A percentile compares a stretch with the other conserved stretches of the same genome.
These are phyloP conservation scores for Ischnura elegans DNA, from an alignment of 2,888 invertebrate species.

Conservation along the genomic window DNA sequence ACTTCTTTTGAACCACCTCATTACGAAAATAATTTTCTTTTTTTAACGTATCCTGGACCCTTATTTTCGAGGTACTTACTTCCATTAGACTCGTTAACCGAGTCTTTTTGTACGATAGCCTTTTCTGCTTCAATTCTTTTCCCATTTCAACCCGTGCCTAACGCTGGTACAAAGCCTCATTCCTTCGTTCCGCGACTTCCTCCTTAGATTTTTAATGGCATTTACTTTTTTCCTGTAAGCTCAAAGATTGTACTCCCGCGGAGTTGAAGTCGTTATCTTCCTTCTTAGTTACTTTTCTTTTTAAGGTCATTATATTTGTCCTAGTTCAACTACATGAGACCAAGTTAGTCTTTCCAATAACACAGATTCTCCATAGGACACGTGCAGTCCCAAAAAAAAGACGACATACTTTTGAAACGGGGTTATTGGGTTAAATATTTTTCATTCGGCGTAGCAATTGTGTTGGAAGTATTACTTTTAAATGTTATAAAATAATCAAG, in stretches of 20 bases:
- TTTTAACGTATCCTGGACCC: background rate
- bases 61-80: background rate
- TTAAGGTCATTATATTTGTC: background rate
- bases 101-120: background rate
- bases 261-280: background rate
- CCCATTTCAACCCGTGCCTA: background rate
- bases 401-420: background rate
- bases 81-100: background rate
- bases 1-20: background rate
- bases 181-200: background rate
- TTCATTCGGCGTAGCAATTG: no score
- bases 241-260: background rate
- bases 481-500: no score
- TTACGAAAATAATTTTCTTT: background rate
- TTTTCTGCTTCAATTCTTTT: background rate
- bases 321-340: background rate
- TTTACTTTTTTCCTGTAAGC: background rate
- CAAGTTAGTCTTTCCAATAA: background rate
- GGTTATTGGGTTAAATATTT: background rate
- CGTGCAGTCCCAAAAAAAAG: background rate
- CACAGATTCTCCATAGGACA: background rate
- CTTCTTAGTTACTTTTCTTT: background rate
- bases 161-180: background rate
- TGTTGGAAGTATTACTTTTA: no score
- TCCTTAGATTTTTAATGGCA: background rate